A percentile compares a stretch with the other conserved stretches of the same genome.
These are phyloP conservation scores for Amblyraja radiata DNA, from an alignment of 2,797 vertebrate species.

Conservation along the genomic window DNA sequence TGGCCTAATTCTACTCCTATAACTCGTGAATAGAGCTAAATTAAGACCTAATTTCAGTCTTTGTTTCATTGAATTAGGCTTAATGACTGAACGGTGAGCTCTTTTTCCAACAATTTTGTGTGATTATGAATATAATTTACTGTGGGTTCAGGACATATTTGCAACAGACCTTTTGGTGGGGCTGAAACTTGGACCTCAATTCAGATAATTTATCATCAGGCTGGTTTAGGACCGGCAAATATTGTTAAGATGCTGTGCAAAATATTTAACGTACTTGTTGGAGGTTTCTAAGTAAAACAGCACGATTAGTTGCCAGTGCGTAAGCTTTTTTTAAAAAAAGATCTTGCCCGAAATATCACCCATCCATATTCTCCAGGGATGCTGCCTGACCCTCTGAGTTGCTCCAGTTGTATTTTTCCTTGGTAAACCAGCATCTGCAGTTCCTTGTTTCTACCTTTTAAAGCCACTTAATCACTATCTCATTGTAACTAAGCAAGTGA, in stretches of 20 bases:
- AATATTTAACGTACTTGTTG: slow-evolving; percentile 20
- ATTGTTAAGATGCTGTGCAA: not conserved
- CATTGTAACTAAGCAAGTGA: slow-evolving; percentile 7
- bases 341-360: too few species aligned
- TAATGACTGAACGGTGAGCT: not conserved
- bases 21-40: too few species aligned
- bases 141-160: not conserved
- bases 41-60: not conserved
- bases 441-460: not conserved
- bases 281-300: not conserved
- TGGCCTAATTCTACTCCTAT: too few species aligned
- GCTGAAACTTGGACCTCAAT: not conserved
- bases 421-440: too few species aligned
- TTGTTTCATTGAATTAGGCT: not conserved
- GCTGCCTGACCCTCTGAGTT: too few species aligned
- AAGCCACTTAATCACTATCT: slow-evolving; percentile 3
- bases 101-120: not conserved
- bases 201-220: not conserved
- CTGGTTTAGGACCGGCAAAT: not conserved
- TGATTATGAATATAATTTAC: too few species aligned
- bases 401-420: too few species aligned
- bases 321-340: too few species aligned
- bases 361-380: too few species aligned
- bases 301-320: not conserved
- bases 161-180: not conserved